phyloP scores from a whole-genome alignment of 1,140 invertebrate genomes.

The Philopotamus ludificatus region DNA sequence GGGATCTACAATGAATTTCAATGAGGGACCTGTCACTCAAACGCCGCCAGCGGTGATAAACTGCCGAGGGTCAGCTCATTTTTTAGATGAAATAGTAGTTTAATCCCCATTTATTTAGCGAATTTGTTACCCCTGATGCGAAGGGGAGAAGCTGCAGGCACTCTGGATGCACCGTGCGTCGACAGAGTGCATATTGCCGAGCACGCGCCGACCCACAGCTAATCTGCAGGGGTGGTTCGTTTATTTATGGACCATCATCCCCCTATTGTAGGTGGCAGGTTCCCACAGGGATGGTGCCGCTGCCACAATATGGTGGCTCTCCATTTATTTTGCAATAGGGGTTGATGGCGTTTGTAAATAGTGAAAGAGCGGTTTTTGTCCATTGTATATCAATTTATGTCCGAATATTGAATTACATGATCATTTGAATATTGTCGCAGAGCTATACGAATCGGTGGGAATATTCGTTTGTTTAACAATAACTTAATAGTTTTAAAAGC shows the following conservation, averaged over 20 bases:
- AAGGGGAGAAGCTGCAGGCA: background rate
- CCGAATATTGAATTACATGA: background rate
- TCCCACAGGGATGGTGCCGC: conserved; percentile 32
- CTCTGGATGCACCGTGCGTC: conserved; percentile 8
- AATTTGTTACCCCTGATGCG: conserved; percentile 12
- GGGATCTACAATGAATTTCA: conserved; percentile 11
- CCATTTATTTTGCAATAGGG: conserved; percentile 25
- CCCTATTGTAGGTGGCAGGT: conserved; percentile 16
- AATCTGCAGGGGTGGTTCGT: conserved; percentile 18
- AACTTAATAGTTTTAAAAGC: too few relatives aligned
- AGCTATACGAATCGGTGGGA: too few relatives aligned
- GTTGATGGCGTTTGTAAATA: conserved; percentile 5
- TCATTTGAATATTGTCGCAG: too few relatives aligned
- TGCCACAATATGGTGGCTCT: conserved; percentile 17
- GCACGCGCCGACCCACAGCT: conserved; percentile 15
- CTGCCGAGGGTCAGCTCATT: background rate
- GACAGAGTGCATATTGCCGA: conserved; percentile 34
- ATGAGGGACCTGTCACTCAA: too few relatives aligned
- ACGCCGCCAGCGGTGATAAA: background rate
- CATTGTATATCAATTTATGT: conserved; percentile 15
- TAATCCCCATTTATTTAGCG: background rate
- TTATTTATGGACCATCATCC: conserved; percentile 32
- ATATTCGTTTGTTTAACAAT: too few relatives aligned
- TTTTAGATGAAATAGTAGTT: background rate
- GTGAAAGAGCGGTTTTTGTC: background rate